These are phyloP conservation scores for Lontra canadensis DNA, from an alignment of 2,113 vertebrate genomes.

Conservation along the genomic window DNA sequence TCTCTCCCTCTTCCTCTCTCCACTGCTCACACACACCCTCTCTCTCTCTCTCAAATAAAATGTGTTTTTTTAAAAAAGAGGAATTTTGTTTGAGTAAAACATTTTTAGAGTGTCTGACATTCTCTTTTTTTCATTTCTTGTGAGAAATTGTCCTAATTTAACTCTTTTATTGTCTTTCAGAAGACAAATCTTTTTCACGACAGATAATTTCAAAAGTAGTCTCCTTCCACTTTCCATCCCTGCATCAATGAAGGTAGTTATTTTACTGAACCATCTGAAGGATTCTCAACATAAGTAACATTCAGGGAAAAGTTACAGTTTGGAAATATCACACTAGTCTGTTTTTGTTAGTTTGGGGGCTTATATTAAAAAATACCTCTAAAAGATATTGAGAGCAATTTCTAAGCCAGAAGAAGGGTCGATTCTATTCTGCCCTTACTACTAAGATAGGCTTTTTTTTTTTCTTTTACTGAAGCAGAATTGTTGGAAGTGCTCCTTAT, in stretches of 20 bases:
- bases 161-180: slow-evolving; percentile 55
- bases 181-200: slow-evolving; percentile 24
- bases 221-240: slow-evolving; percentile 47
- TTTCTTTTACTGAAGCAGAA: background rate
- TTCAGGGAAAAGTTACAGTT: background rate
- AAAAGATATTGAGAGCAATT: background rate
- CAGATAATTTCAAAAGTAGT: slow-evolving; percentile 44
- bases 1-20: background rate
- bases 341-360: background rate
- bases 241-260: background rate
- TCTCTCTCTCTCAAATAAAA: too few relatives aligned
- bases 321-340: background rate
- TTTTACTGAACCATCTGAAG: background rate
- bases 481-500: background rate
- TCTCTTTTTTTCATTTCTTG: background rate
- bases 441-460: background rate
- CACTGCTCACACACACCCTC: too few relatives aligned
- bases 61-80: background rate
- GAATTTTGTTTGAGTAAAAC: background rate
- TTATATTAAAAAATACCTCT: background rate
- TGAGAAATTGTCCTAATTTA: background rate
- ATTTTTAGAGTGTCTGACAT: background rate
- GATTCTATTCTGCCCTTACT: background rate
- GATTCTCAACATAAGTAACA: background rate
- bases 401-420: background rate